These are phyloP conservation scores for Brachyrhaphis roseni DNA, from an alignment of 2,797 vertebrate genomes.

Conservation along the genomic window DNA sequence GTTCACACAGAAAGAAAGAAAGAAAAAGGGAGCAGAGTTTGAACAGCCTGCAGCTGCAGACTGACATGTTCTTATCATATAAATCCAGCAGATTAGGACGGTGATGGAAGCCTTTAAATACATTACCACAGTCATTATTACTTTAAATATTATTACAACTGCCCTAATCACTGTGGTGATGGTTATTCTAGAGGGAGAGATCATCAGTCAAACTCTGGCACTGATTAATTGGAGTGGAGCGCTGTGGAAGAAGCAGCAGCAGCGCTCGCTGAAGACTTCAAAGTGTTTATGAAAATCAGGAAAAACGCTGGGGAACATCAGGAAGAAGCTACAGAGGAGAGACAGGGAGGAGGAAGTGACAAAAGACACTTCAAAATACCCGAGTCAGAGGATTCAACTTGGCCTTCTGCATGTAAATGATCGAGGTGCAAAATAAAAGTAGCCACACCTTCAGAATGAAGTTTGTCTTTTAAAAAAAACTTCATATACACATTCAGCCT, in stretches of 20 bases:
- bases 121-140: constrained; percentile 49
- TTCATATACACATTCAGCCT: no score
- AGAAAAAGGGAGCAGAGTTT: not conserved
- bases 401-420: not conserved
- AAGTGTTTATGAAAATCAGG: constrained; percentile 41
- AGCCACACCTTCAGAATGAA: not conserved
- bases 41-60: constrained; percentile 33
- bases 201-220: constrained; percentile 50
- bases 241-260: constrained; percentile 16
- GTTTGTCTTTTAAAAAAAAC: not conserved
- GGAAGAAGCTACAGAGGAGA: not conserved
- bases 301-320: constrained; percentile 19
- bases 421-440: not conserved
- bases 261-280: constrained; percentile 22
- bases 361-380: no score
- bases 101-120: constrained; percentile 50
- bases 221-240: constrained; percentile 53
- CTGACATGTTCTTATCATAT: constrained; percentile 40
- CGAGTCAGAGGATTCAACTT: not conserved
- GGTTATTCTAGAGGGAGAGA: constrained; percentile 39
- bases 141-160: constrained; percentile 57
- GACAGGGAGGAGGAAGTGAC: not conserved
- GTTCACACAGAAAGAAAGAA: constrained; percentile 1
- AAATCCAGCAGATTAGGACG: constrained; percentile 45
- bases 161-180: constrained; percentile 20